Conservation (phyloP, 2,797 vertebrate genomes). For the Harpagifer antarcticus region DNA sequence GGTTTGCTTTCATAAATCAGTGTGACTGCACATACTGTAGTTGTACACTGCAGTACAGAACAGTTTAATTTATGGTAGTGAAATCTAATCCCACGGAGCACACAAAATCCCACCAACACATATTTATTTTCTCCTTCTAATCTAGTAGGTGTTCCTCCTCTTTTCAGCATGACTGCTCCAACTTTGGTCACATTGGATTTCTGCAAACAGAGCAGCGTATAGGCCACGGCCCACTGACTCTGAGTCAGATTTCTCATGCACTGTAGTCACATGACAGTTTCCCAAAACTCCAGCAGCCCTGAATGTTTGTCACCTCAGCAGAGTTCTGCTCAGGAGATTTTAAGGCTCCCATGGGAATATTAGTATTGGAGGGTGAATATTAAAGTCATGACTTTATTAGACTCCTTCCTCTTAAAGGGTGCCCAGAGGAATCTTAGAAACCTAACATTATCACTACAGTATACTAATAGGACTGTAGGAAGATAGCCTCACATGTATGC, state of each 20-base stretch:
- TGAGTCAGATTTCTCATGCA: constrained; percentile 30
- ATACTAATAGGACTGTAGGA: not conserved
- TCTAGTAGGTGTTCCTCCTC: not conserved
- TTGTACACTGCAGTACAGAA: constrained; percentile 50
- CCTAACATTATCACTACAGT: not conserved
- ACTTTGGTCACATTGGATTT: constrained; percentile 49
- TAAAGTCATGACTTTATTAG: constrained; percentile 34
- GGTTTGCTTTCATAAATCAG: constrained; percentile 5
- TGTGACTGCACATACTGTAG: constrained; percentile 30
- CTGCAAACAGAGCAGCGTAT: constrained; percentile 32
- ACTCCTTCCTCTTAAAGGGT: constrained; percentile 13
- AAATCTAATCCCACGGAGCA: constrained; percentile 7
- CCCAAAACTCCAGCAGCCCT: constrained; percentile 57
- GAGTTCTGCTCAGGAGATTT: constrained; percentile 38
- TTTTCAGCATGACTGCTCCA: constrained; percentile 29
- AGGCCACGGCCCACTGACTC: constrained; percentile 36
- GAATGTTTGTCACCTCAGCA: constrained; percentile 42
- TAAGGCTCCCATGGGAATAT: constrained; percentile 42
- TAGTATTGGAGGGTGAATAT: constrained; percentile 29
- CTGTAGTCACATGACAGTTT: constrained; percentile 54
- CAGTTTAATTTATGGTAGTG: not conserved
- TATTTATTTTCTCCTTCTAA: not conserved
- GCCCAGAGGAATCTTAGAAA: constrained; percentile 8
- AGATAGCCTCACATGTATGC: not conserved
- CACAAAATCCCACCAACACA: constrained; percentile 1